Conservation (phyloP, 2,113 vertebrate species). For the Solea senegalensis region DNA sequence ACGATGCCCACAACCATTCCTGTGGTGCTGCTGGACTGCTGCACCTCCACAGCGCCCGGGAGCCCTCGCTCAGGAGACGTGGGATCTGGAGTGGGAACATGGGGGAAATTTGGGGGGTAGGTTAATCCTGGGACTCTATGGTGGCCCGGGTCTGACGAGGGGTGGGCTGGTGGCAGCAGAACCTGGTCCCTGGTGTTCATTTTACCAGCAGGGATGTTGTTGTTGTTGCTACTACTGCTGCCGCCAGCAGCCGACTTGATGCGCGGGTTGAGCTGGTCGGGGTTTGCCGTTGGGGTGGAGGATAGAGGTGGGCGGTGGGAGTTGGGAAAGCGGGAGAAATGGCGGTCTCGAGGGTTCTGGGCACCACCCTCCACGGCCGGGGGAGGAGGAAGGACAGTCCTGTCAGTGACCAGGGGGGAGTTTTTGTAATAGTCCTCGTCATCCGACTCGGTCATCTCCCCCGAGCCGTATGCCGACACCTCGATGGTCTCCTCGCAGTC, state of each 20-base stretch:
- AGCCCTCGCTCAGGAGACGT: conserved; percentile 87
- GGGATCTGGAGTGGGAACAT: conserved; percentile 91
- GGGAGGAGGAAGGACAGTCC: conserved; percentile 86
- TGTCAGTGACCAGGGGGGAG: conserved; percentile 89
- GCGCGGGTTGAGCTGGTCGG: conserved; percentile 75
- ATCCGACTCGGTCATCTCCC: conserved; percentile 92
- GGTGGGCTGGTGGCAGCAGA: conserved; percentile 84
- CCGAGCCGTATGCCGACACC: conserved; percentile 91
- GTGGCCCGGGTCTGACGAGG: conserved; percentile 84
- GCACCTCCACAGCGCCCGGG: conserved; percentile 90
- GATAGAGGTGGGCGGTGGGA: conserved; percentile 77
- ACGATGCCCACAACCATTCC: conserved; percentile 97
- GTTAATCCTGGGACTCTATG: conserved; percentile 84
- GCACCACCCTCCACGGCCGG: conserved; percentile 75
- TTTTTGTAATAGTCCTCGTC: conserved; percentile 96
- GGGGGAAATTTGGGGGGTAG: conserved; percentile 87
- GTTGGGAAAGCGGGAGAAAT: conserved; percentile 78
- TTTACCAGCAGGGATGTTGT: conserved; percentile 88
- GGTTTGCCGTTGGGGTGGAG: conserved; percentile 82
- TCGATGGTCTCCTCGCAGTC: conserved; percentile 91
- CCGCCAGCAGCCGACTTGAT: conserved; percentile 64
- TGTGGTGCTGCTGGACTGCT: conserved; percentile 94
- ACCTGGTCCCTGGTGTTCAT: conserved; percentile 93
- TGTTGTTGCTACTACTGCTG: conserved; percentile 59
- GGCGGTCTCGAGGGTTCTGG: conserved; percentile 80